Percentiles rank a stretch among this genome's conserved stretches.
Evolutionary conservation across 92 coral and sea anemone species (phyloP).

Genomic region (Actinernus sp.): DNA sequence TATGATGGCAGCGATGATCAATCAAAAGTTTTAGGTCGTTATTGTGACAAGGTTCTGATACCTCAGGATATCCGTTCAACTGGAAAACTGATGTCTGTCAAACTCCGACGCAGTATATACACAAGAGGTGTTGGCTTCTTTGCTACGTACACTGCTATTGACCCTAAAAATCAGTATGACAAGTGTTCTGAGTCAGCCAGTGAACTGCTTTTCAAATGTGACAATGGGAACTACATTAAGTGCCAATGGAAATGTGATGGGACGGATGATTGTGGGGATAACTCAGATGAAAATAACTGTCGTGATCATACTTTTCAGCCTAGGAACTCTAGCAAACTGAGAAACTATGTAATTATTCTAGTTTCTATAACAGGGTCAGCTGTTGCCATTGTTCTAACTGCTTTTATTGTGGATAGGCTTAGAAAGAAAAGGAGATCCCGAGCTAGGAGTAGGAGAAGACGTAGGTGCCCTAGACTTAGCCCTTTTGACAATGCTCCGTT

Average conservation of each 20-base stretch:
- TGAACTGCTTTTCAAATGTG: conserved; percentile 65
- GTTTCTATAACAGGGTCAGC: conserved; percentile 83
- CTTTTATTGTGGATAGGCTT: conserved; percentile 68
- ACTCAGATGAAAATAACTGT: conserved; percentile 78
- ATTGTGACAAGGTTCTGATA: conserved; percentile 38
- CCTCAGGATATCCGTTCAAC: conserved; percentile 48
- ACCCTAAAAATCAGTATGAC: conserved; percentile 68
- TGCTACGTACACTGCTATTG: conserved; percentile 75
- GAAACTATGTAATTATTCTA: conserved; percentile 76
- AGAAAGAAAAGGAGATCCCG: conserved; percentile 68
- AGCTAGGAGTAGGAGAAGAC: conserved; percentile 68
- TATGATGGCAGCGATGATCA: conserved; percentile 54
- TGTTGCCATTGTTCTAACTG: conserved; percentile 67
- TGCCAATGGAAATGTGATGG: conserved; percentile 90
- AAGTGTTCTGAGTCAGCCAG: conserved; percentile 58
- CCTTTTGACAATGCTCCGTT: conserved; percentile 44
- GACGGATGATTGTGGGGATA: conserved; percentile 81
- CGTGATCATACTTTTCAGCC: background rate
- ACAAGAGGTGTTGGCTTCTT: conserved; percentile 66
- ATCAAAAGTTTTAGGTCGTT: conserved; percentile 49
- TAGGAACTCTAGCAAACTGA: conserved; percentile 18
- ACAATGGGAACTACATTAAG: conserved; percentile 61
- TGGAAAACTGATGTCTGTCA: conserved; percentile 60
- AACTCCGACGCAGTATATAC: conserved; percentile 37
- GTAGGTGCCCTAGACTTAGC: conserved; percentile 62